Conservation (phyloP, 2,113 vertebrate genomes). For the Dromaius novaehollandiae region DNA sequence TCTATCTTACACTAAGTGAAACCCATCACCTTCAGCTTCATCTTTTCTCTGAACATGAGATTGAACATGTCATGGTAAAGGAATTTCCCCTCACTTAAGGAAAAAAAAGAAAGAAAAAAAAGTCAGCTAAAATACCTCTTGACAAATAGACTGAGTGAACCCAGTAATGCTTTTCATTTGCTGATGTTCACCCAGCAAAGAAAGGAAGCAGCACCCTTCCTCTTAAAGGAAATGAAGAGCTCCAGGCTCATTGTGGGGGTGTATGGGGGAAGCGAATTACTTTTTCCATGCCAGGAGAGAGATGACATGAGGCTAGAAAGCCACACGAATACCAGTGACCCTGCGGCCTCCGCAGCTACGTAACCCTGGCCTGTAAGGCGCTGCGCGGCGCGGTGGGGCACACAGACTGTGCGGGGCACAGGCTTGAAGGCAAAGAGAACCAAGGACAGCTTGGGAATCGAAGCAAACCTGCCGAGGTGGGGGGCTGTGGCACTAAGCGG, state of each 20-base stretch:
- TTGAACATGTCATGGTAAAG: not conserved
- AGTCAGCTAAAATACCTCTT: constrained; percentile 24
- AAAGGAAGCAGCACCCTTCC: constrained; percentile 68
- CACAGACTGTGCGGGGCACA: fast-evolving
- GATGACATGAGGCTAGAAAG: constrained; percentile 54
- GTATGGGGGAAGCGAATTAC: constrained; percentile 45
- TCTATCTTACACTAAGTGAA: not conserved
- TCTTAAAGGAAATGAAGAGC: constrained; percentile 67
- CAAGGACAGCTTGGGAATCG: not conserved
- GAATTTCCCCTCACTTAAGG: constrained; percentile 46
- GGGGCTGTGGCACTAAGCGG: not conserved
- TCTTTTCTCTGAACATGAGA: constrained; percentile 31
- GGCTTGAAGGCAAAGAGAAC: not conserved
- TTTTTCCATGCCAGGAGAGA: constrained; percentile 68
- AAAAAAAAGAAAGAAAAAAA: not conserved
- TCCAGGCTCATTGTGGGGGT: constrained; percentile 54
- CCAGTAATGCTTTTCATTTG: constrained; percentile 54
- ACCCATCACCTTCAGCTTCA: not conserved
- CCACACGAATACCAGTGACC: constrained; percentile 58
- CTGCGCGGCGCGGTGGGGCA: fast-evolving
- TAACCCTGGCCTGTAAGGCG: constrained; percentile 37
- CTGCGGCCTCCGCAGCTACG: constrained; percentile 6
- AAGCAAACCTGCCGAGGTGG: not conserved
- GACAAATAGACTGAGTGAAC: constrained; percentile 54
- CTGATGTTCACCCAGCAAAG: constrained; percentile 64